Conservation (phyloP, 2,888 invertebrate species). For the Mesochorus sp. region DNA sequence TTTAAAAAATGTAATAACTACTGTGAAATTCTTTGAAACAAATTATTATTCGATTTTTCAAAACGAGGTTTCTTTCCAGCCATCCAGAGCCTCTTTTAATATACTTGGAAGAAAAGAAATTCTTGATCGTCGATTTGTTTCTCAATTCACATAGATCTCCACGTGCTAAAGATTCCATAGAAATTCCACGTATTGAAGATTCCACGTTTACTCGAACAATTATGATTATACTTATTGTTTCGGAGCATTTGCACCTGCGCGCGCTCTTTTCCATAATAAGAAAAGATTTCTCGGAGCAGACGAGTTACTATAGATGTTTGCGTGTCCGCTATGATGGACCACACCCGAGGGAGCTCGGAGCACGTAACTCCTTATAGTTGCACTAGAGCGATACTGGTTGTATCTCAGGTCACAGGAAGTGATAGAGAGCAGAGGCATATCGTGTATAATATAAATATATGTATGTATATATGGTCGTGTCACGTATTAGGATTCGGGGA, state of each 20-base stretch:
- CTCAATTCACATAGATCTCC: too few species aligned
- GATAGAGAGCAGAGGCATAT: conserved; percentile 54
- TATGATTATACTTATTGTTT: neutral
- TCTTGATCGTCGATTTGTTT: too few species aligned
- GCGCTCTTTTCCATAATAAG: conserved; percentile 38
- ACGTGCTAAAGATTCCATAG: too few species aligned
- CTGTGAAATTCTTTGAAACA: too few species aligned
- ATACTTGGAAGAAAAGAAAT: too few species aligned
- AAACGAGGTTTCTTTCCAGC: too few species aligned
- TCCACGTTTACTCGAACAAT: too few species aligned
- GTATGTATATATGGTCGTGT: conserved; percentile 53
- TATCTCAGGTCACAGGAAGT: conserved; percentile 54
- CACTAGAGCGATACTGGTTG: conserved; percentile 34
- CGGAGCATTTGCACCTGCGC: conserved; percentile 30
- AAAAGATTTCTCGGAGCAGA: conserved; percentile 51
- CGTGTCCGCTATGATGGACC: conserved; percentile 60
- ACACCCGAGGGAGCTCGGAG: conserved; percentile 37
- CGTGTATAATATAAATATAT: conserved; percentile 13
- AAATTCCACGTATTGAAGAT: too few species aligned
- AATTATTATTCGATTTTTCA: too few species aligned
- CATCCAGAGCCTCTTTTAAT: too few species aligned
- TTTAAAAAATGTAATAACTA: too few species aligned
- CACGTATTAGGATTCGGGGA: conserved; percentile 64
- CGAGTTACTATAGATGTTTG: conserved; percentile 24
- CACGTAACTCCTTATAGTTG: conserved; percentile 15